phyloP scores from a whole-genome alignment of 2,797 vertebrate genomes.

The Gobio occitaniae region DNA sequence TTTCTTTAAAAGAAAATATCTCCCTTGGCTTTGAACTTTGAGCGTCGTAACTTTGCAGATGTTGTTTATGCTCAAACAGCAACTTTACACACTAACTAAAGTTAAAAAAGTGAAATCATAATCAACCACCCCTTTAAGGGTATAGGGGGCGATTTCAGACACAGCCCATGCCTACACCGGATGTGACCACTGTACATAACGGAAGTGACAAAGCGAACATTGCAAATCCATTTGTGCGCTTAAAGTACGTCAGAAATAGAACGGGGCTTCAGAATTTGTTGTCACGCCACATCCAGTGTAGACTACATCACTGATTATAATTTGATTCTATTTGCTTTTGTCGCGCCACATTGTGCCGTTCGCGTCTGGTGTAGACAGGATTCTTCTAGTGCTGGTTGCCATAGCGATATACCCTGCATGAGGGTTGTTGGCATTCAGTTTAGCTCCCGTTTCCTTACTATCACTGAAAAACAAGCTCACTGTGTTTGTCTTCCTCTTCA shows the following conservation, averaged over 20 bases:
- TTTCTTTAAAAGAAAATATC: too few species aligned
- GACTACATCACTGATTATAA: not conserved
- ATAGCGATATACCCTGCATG: not conserved
- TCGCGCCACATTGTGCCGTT: not conserved
- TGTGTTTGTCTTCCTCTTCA: slow-evolving; percentile 28
- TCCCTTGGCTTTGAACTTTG: too few species aligned
- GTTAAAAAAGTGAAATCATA: too few species aligned
- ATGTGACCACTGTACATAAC: not conserved
- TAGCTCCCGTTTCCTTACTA: not conserved
- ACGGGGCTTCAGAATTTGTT: not conserved
- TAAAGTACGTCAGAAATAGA: not conserved
- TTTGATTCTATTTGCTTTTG: too few species aligned
- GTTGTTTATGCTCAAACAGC: too few species aligned
- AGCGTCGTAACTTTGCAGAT: too few species aligned
- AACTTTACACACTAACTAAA: too few species aligned
- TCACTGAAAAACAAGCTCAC: slow-evolving; percentile 11
- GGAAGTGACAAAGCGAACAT: not conserved
- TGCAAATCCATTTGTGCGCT: not conserved
- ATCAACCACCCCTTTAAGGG: not conserved
- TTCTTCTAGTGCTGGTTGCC: not conserved
- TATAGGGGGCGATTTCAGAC: not conserved
- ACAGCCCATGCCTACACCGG: not conserved
- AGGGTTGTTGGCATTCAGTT: not conserved
- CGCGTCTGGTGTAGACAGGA: not conserved
- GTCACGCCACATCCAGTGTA: not conserved